These are phyloP conservation scores for Apamea anceps DNA, from an alignment of 2,888 invertebrate genomes.

Conservation along the genomic window DNA sequence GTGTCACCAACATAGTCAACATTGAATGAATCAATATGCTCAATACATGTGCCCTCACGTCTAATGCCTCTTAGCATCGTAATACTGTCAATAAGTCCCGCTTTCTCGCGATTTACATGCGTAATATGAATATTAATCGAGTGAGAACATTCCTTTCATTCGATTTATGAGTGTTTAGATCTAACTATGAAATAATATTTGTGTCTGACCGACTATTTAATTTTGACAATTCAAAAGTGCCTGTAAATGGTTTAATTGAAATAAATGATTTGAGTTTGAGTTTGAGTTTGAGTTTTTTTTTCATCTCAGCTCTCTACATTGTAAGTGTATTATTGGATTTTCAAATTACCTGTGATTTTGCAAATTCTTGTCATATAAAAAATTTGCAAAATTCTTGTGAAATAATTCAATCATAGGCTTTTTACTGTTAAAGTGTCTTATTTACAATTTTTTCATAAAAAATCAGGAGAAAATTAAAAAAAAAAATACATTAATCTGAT, in stretches of 20 bases:
- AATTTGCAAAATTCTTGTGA: too few relatives aligned
- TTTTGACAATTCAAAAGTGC: too few relatives aligned
- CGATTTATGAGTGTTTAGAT: conserved; percentile 12
- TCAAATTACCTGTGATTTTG: neutral
- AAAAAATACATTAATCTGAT: too few relatives aligned
- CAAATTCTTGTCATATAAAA: neutral
- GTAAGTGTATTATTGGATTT: neutral
- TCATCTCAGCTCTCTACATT: neutral
- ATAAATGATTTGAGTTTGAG: too few relatives aligned
- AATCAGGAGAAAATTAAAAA: too few relatives aligned
- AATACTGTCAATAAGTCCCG: conserved; percentile 62
- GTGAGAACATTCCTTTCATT: conserved; percentile 39
- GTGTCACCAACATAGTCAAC: conserved; percentile 8
- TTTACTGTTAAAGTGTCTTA: too few relatives aligned
- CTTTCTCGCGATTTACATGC: conserved; percentile 58
- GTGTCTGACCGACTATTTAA: too few relatives aligned
- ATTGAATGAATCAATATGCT: conserved; percentile 41
- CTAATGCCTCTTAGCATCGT: conserved; percentile 60
- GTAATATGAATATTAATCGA: conserved; percentile 64
- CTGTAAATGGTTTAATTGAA: too few relatives aligned
- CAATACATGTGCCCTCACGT: conserved; percentile 32
- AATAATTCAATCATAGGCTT: neutral
- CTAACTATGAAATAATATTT: neutral
- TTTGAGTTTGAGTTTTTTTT: too few relatives aligned
- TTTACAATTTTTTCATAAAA: neutral